Base-by-base conservation (phyloP, 1,140 invertebrate genomes). In the Galleria mellonella region DNA sequence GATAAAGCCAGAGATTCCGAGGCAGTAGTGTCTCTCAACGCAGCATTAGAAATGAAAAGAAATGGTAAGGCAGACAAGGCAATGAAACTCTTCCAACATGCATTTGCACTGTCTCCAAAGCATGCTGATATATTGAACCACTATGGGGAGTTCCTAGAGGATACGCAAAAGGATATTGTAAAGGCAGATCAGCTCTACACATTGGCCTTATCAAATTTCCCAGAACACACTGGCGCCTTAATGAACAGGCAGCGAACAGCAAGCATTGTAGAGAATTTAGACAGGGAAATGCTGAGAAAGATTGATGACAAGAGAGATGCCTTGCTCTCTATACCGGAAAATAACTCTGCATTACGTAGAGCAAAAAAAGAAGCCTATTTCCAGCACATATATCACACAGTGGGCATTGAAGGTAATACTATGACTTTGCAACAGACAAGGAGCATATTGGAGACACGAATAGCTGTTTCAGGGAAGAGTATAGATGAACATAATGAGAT, bases 401-500 rank as follows among this genome's bases (percentile, higher is more conserved):
- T 97, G 43, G 97, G 95, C 27, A 98, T 99, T 52, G 97, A 99
- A 88, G 98, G 98, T 1, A 99, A 99, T 67, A 98, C 97, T 0
- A 95, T 99, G 92, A 94, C 95, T 17, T 87, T 99, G n/a, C 91
- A 93, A 12, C 94, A 99, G 81, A 97, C 97, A 0, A 88, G 97
- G 51, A 94, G 94, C 41, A 94, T 99, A 47, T 88, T 99, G 7
- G 97, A 99, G 87, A 99, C 97, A 0, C 89, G 95, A 54, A 92
- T 97, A 73, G 97, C 96, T 0, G 92, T 99, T 2, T 93, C 91
- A 36, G 97, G 97, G 0, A 98, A 99, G 85, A 97, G 95, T 75
- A 92, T 99, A 23, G 90, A 96, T 49, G 97, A 99, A 72, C 97
- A 99, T 72, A 98, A 98, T 89, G 98, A 99, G 87, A 96, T 98